Conservation (phyloP, 2,888 invertebrate species). For the Philereme transversata region DNA sequence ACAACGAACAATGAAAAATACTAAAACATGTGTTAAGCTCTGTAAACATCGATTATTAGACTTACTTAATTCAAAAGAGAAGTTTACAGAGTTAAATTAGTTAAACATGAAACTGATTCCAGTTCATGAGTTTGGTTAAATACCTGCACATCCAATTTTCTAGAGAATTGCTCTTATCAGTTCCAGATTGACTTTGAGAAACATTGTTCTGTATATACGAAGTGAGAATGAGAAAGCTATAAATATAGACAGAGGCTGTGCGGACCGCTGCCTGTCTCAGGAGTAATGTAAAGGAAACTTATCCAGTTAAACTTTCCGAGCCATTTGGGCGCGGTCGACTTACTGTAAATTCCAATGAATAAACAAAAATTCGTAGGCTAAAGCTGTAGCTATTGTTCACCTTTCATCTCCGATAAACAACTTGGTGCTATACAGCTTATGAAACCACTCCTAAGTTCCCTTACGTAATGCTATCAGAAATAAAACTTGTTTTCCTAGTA, state of each 20-base stretch:
- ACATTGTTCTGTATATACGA: slow-evolving; percentile 42
- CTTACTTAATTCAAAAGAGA: too few species aligned
- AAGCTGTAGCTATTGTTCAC: slow-evolving; percentile 13
- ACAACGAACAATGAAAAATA: too few species aligned
- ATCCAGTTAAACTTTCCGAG: slow-evolving; percentile 63
- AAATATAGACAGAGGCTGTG: slow-evolving; percentile 44
- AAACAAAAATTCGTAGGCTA: slow-evolving; percentile 24
- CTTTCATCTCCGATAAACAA: slow-evolving; percentile 23
- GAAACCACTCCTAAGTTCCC: slow-evolving; percentile 31
- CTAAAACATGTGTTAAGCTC: too few species aligned
- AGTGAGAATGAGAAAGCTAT: slow-evolving; percentile 44
- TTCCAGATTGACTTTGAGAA: slow-evolving; percentile 45
- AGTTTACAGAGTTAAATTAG: slow-evolving; percentile 3
- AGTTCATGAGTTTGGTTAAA: slow-evolving; percentile 25
- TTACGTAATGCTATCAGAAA: slow-evolving; percentile 36
- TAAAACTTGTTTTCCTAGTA: slow-evolving; percentile 28
- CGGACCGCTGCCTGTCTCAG: slow-evolving; percentile 51
- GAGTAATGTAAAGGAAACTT: slow-evolving; percentile 61
- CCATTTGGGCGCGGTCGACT: slow-evolving; percentile 46
- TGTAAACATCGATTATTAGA: too few species aligned
- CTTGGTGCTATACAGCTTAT: slow-evolving; percentile 24
- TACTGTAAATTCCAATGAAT: slow-evolving; percentile 42
- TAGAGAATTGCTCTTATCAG: slow-evolving; percentile 44
- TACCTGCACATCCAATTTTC: slow-evolving; percentile 37
- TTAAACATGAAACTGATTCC: slow-evolving; percentile 2